Percentiles rank a stretch among this genome's conserved stretches.
phyloP scores from a whole-genome alignment of 2,113 vertebrate species.

The Gobiocypris rarus region DNA sequence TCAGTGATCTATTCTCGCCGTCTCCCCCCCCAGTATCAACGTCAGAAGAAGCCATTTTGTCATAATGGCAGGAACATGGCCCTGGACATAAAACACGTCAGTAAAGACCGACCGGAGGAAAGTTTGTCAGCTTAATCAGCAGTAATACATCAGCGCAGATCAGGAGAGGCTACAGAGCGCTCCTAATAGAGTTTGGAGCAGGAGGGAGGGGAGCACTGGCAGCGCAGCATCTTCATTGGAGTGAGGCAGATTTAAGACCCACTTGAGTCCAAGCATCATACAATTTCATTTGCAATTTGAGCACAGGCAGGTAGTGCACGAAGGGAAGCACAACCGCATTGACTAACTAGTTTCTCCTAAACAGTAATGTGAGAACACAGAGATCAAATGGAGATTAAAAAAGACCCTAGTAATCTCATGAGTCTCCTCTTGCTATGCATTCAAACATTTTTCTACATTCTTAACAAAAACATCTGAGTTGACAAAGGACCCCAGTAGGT shows the following conservation, averaged over 20 bases:
- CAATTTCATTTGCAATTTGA: conserved; percentile 37
- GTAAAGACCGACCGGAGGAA: conserved; percentile 25
- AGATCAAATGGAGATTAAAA: background rate
- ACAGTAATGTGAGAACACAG: background rate
- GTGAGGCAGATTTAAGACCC: conserved; percentile 49
- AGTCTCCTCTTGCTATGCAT: background rate
- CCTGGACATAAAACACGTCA: conserved; percentile 37
- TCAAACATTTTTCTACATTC: background rate
- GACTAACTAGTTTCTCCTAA: background rate
- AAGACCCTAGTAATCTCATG: background rate
- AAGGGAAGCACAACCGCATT: background rate
- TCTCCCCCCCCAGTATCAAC: conserved; percentile 20
- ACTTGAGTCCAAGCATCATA: conserved; percentile 28
- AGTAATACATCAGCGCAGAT: conserved; percentile 50
- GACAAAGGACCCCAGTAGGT: background rate
- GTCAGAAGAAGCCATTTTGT: conserved; percentile 16
- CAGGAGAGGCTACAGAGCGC: conserved; percentile 15
- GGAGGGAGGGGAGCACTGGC: background rate
- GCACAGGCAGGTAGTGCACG: background rate
- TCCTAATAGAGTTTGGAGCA: conserved; percentile 16
- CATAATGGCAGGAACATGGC: conserved; percentile 44
- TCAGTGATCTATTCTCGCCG: conserved; percentile 38
- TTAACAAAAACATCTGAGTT: background rate
- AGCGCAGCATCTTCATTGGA: conserved; percentile 36
- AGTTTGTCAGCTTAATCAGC: conserved; percentile 53